Percentiles rank a stretch among this genome's conserved stretches.
These are phyloP conservation scores for Augiades crinisus DNA, from an alignment of 2,888 invertebrate genomes.

Conservation along the genomic window DNA sequence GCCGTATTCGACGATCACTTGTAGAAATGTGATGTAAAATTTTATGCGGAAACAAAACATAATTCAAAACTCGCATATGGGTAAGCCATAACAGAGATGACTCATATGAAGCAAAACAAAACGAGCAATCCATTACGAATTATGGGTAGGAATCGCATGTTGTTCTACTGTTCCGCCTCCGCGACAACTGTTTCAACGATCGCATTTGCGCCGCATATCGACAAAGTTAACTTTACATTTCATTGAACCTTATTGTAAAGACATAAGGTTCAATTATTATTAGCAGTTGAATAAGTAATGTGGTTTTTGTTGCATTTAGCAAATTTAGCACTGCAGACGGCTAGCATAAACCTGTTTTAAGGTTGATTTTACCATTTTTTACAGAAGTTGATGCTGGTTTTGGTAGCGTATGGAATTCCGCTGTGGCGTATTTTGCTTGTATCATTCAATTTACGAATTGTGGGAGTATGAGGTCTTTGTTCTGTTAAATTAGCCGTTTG, in stretches of 20 bases:
- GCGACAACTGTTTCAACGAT: slow-evolving; percentile 27
- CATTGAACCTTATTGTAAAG: background rate
- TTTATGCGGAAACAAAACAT: too few relatives aligned
- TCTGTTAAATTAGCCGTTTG: slow-evolving; percentile 22
- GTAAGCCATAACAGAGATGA: too few relatives aligned
- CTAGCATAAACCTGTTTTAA: background rate
- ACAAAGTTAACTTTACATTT: slow-evolving; percentile 11
- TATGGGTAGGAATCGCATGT: slow-evolving; percentile 28
- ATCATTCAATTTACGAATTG: slow-evolving; percentile 34
- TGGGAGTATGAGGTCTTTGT: slow-evolving; percentile 24
- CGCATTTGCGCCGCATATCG: slow-evolving; percentile 23
- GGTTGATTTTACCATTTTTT: background rate
- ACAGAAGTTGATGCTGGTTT: slow-evolving; percentile 3
- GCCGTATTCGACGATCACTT: too few relatives aligned
- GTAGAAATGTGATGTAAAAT: too few relatives aligned
- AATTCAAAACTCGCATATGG: too few relatives aligned
- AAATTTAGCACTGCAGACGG: background rate
- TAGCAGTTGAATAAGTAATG: background rate
- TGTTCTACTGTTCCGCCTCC: slow-evolving; percentile 24
- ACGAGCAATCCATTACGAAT: slow-evolving; percentile 11
- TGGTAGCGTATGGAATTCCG: slow-evolving; percentile 31
- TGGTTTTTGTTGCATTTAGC: background rate
- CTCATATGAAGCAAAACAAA: too few relatives aligned
- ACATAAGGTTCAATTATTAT: background rate
- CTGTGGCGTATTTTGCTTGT: slow-evolving; percentile 33